Conservation (phyloP, 92 coral and sea anemone genomes). For the Paramuricea clavata region DNA sequence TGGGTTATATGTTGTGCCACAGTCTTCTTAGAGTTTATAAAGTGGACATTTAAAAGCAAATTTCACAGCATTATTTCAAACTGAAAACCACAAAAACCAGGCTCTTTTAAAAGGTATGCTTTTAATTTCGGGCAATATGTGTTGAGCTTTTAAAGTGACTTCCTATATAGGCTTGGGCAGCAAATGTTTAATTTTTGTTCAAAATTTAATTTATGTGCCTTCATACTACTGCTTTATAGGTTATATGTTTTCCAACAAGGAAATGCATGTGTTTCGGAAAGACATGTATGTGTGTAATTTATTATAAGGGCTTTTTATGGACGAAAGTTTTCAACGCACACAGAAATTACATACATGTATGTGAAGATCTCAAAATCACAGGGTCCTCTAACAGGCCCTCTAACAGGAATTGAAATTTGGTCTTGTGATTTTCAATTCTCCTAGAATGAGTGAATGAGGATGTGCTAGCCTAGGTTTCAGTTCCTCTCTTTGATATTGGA, state of each 20-base stretch:
- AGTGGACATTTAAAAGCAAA: not conserved
- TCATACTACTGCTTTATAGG: no score
- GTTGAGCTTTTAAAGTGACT: not conserved
- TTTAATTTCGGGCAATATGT: not conserved
- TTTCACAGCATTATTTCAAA: not conserved
- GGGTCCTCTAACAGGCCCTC: no score
- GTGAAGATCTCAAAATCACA: no score
- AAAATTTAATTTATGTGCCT: not conserved
- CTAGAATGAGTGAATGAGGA: not conserved
- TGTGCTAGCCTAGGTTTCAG: not conserved
- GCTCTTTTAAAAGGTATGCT: not conserved
- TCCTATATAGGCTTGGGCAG: constrained; percentile 7
- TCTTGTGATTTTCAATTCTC: not conserved
- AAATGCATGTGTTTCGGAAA: not conserved
- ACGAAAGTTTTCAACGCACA: no score
- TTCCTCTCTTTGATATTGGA: not conserved
- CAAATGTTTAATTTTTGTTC: not conserved
- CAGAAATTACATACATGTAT: no score
- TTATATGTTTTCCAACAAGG: not conserved
- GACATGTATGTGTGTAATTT: no score
- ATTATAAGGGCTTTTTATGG: no score
- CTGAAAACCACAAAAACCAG: not conserved
- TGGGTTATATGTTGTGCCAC: not conserved
- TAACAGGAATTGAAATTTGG: not conserved
- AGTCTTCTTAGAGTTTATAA: not conserved